phyloP scores from a whole-genome alignment of 2,888 invertebrate genomes.

The Halocaridina rubra region DNA sequence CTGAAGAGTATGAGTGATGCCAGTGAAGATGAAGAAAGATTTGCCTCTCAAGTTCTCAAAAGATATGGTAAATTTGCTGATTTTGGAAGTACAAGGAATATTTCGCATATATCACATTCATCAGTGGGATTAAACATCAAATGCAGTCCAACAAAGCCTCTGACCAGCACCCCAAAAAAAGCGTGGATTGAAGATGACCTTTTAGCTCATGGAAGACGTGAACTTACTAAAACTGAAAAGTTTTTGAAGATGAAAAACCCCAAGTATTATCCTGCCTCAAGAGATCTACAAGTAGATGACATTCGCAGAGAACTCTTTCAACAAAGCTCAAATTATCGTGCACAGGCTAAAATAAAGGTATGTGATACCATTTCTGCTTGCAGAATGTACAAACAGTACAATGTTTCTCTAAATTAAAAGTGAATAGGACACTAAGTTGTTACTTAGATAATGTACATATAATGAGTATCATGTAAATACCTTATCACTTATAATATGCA shows the following conservation, averaged over 20 bases:
- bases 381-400: too few relatives aligned
- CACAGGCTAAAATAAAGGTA: too few relatives aligned
- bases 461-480: too few relatives aligned
- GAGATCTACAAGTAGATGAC: conserved; percentile 17
- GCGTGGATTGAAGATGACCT: conserved; percentile 45
- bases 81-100: neutral
- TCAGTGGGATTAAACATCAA: neutral
- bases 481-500: too few relatives aligned
- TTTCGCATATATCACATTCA: neutral
- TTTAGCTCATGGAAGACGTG: conserved; percentile 17
- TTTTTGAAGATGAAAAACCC: conserved; percentile 9
- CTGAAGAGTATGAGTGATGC: neutral
- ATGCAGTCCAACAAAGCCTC: conserved; percentile 4
- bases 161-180: conserved; percentile 24
- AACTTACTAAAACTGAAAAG: conserved; percentile 34
- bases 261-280: neutral
- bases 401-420: too few relatives aligned
- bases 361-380: too few relatives aligned
- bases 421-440: too few relatives aligned
- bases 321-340: too few relatives aligned
- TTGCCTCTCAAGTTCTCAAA: conserved; percentile 29
- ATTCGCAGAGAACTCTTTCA: conserved; percentile 13
- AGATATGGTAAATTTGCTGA: conserved; percentile 25
- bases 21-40: conserved; percentile 41
- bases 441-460: too few relatives aligned